A percentile compares a stretch with the other conserved stretches of the same genome.
Evolutionary conservation across 2,113 vertebrate genomes (phyloP).

Genomic region (Bostrychus sinensis): DNA sequence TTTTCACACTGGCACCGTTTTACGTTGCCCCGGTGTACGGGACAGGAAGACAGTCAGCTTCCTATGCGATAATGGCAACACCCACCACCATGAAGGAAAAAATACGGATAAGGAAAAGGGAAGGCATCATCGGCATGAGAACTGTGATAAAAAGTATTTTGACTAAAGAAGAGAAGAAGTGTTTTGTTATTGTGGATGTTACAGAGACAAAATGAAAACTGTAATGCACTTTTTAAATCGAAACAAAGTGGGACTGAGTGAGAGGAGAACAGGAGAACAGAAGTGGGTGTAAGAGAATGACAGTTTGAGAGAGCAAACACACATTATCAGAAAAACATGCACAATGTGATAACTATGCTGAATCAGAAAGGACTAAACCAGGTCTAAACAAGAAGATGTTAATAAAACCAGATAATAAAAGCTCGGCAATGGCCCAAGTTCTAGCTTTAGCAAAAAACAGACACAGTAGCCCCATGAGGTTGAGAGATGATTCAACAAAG

Average conservation of each 20-base stretch:
- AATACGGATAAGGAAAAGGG: constrained; percentile 14
- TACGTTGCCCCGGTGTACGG: constrained; percentile 45
- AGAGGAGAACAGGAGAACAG: constrained; percentile 28
- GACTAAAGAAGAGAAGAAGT: constrained; percentile 13
- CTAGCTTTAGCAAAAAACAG: no score
- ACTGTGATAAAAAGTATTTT: background rate
- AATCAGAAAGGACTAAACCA: no score
- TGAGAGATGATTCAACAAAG: no score
- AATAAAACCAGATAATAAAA: no score
- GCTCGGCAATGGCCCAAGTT: no score
- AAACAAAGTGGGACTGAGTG: constrained; percentile 12
- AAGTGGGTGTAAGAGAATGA: no score
- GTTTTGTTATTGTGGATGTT: constrained; percentile 19
- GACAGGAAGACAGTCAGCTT: constrained; percentile 64
- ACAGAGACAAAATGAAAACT: constrained; percentile 17
- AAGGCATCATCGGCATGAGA: constrained; percentile 16
- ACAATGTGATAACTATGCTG: no score
- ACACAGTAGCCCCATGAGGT: no score
- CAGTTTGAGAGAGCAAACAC: no score
- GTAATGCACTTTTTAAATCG: constrained; percentile 16
- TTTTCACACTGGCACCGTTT: constrained; percentile 38
- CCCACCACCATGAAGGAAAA: no score
- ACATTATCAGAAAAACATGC: no score
- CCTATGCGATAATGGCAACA: constrained; percentile 72
- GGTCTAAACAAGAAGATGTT: no score